phyloP scores from a whole-genome alignment of 2,113 vertebrate species.

The Gymnorhina tibicen region DNA sequence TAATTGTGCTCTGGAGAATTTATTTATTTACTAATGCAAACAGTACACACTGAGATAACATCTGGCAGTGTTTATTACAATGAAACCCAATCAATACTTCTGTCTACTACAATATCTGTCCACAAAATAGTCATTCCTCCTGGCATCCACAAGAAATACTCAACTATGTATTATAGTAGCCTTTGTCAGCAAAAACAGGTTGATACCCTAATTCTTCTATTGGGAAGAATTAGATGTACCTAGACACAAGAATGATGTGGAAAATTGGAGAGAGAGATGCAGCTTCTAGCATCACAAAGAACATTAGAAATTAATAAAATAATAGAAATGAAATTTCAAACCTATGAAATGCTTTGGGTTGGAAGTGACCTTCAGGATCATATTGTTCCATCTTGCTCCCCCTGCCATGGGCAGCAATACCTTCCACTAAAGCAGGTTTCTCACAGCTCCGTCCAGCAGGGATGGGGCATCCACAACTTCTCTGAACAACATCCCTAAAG shows the following conservation, averaged over 20 bases:
- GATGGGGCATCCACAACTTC: neutral
- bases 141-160: neutral
- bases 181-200: neutral
- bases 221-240: neutral
- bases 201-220: neutral
- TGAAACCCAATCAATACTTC: constrained; percentile 41
- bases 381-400: neutral
- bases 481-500: neutral
- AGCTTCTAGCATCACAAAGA: neutral
- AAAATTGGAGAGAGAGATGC: neutral
- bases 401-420: accelerated
- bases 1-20: constrained; percentile 39
- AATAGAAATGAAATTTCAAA: neutral
- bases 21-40: constrained; percentile 53
- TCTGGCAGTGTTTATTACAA: constrained; percentile 37
- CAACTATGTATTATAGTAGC: neutral
- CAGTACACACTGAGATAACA: constrained; percentile 50
- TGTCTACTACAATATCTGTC: constrained; percentile 33
- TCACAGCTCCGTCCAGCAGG: neutral
- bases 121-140: constrained; percentile 1
- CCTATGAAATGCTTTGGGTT: neutral
- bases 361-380: neutral
- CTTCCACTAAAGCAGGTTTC: neutral
- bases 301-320: neutral
- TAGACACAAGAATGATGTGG: neutral